Base-by-base conservation (phyloP, 1,140 invertebrate species). In the Andrena cerasifolii region DNA sequence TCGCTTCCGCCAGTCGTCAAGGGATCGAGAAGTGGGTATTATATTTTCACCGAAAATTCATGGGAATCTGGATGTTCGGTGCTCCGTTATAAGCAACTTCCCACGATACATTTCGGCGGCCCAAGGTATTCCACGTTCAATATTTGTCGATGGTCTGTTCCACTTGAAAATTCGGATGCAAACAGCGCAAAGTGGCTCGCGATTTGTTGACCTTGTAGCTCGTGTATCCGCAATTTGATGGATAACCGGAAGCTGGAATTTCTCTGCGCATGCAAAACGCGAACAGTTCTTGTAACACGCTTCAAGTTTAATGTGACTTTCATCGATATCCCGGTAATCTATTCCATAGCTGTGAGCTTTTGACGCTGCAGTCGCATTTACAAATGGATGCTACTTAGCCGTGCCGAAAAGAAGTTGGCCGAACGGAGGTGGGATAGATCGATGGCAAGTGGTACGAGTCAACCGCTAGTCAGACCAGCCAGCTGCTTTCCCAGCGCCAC, bases 181-280 rank as follows among this genome's bases (percentile, higher is more conserved):
- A 74, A 74, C 36, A 65, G 16, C 2, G 16, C n/a, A 67, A 82
- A 82, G 68, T 83, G 67, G 33, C 33, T 28, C 18, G 51, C 51
- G 77, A 83, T 70, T 79, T 70, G 80, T 83, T 70, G 63, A 82
- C 58, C 24, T 65, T 61, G 59, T 58, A 24, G n/a, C 31, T 21
- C 10, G 26, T 47, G 71, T 26, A 53, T 74, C 40, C 65, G 72
- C 16, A 33, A 33, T 66, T 68, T 72, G 77, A 80, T 67, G 43
- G 67, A 84, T 80, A 76, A 49, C 70, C 75, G 63, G 65, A 79
- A 78, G 26, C 26, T 56, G 14, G 31, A 68, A 65, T 59, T 40
- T 51, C 56, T 28, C 54, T 83, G 61, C 68, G 79, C 79, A 79
- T 63, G 82, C 58, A 65, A 79, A 79, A 62, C 72, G 63, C 47